Percentiles rank a stretch among this genome's conserved stretches.
Evolutionary conservation across 1,140 invertebrate genomes (phyloP).

Genomic region (Melanaphis sacchari): DNA sequence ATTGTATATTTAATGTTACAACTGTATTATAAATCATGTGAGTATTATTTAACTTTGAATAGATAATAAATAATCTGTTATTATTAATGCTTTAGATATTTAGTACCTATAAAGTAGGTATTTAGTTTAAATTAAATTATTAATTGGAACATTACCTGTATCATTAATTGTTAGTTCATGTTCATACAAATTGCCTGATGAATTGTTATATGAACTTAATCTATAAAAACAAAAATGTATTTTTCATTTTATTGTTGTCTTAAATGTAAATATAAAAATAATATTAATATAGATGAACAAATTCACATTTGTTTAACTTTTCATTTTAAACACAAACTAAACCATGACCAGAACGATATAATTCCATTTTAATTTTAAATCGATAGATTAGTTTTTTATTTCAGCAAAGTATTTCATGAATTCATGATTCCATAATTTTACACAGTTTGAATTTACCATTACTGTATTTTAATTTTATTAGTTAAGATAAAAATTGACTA

Average conservation of each 20-base stretch:
- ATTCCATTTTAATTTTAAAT: not conserved
- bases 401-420: not conserved
- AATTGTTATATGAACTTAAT: not conserved
- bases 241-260: too few relatives aligned
- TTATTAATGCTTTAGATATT: not conserved
- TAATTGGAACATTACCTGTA: not conserved
- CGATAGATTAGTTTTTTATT: not conserved
- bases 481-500: too few relatives aligned
- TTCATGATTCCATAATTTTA: not conserved
- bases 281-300: not conserved
- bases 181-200: not conserved
- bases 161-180: not conserved
- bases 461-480: too few relatives aligned
- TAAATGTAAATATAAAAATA: too few relatives aligned
- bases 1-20: not conserved
- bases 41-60: not conserved
- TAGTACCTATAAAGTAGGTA: too few relatives aligned
- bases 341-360: too few relatives aligned
- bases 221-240: not conserved
- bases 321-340: too few relatives aligned
- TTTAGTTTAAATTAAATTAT: not conserved
- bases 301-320: not conserved
- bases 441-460: too few relatives aligned
- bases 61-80: not conserved
- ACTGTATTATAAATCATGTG: not conserved